A percentile compares a stretch with the other conserved stretches of the same genome.
Evolutionary conservation across 2,797 vertebrate species (phyloP).

Genomic region (Furcifer pardalis): DNA sequence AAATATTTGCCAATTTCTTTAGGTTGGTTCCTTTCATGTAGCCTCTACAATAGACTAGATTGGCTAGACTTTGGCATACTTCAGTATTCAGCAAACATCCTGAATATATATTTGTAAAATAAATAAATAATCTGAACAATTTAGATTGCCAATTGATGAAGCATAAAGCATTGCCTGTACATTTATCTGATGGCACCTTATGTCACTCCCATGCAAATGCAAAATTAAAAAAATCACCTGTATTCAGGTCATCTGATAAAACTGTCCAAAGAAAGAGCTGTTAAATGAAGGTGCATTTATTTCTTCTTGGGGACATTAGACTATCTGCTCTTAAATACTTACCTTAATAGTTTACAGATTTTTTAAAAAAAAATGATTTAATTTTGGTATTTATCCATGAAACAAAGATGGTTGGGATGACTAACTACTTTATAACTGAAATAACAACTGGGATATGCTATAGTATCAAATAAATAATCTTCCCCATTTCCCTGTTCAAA

Average conservation of each 20-base stretch:
- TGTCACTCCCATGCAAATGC: no score
- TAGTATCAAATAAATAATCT: neutral
- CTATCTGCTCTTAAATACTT: accelerated
- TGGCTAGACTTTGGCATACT: neutral
- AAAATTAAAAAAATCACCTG: neutral
- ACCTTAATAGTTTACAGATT: neutral
- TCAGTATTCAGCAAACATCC: neutral
- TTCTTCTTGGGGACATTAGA: neutral
- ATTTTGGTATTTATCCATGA: neutral
- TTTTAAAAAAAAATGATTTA: neutral
- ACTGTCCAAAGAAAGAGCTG: accelerated
- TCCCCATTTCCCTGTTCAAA: neutral
- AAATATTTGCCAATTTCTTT: neutral
- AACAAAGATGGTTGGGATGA: neutral
- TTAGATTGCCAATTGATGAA: neutral
- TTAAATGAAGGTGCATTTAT: accelerated
- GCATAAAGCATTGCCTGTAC: neutral
- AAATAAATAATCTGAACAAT: neutral
- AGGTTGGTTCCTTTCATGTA: neutral
- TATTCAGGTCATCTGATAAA: neutral
- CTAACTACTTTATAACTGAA: neutral
- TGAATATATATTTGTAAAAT: no score
- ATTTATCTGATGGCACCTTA: neutral
- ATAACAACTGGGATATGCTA: neutral
- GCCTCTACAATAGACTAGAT: neutral